Conservation (phyloP, 2,888 invertebrate species). For the Tortrix viridana region DNA sequence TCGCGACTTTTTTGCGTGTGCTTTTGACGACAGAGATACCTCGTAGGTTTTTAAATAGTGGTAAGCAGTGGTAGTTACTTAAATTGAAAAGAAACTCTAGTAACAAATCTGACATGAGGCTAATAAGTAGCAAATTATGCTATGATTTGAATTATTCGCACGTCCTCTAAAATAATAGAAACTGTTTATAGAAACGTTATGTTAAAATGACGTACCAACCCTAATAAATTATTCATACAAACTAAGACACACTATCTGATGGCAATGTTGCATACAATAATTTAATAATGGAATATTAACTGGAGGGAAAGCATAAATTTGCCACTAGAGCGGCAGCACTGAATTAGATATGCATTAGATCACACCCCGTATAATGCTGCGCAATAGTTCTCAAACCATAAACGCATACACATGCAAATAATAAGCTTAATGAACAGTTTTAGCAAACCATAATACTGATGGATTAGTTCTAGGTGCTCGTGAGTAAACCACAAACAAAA, state of each 20-base stretch:
- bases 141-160: too few relatives aligned
- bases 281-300: slow-evolving; percentile 45
- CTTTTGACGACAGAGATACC: too few relatives aligned
- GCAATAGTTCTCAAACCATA: slow-evolving; percentile 17
- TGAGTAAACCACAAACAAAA: neutral
- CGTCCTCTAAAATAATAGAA: neutral
- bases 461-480: too few relatives aligned
- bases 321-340: slow-evolving; percentile 51
- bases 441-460: too few relatives aligned
- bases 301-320: slow-evolving; percentile 53
- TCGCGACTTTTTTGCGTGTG: too few relatives aligned
- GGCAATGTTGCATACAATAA: slow-evolving; percentile 40
- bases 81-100: too few relatives aligned
- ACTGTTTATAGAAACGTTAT: neutral
- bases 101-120: too few relatives aligned
- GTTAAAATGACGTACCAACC: neutral
- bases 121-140: too few relatives aligned
- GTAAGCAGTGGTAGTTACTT: too few relatives aligned
- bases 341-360: slow-evolving; percentile 62
- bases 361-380: slow-evolving; percentile 46
- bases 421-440: neutral
- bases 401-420: neutral
- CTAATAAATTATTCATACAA: slow-evolving; percentile 19
- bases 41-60: too few relatives aligned
- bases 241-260: slow-evolving; percentile 25